Base-by-base conservation (phyloP, 2,113 vertebrate genomes). In the Hipposideros armiger region DNA sequence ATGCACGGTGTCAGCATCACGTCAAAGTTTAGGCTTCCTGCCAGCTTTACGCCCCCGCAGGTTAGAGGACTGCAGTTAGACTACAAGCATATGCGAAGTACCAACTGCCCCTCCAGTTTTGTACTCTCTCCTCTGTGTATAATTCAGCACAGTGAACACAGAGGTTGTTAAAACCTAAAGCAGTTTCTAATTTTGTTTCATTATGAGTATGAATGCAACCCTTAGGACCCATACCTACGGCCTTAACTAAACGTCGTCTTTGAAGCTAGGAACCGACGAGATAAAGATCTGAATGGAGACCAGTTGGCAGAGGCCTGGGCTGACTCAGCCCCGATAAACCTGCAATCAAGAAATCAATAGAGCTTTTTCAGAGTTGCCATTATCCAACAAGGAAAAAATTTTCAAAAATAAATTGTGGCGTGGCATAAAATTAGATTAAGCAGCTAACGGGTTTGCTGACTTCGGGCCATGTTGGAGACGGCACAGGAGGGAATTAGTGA, bases 341-440 rank as follows among this genome's bases (percentile, higher is more conserved):
- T 80, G 88, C 76, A 64, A 52, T 45, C 13, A 30, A 90, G 88
- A 95, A 97, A 97, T 98, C 96, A 87, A 97, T 97, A 91, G 69
- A 62, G 78, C 69, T 87, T 96, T 97, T 85, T 94, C 95, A 87
- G 77, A 42, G 88, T 45, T 80, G 91, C 88, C 83, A 93, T 97
- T 96, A 96, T 91, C 96, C 94, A 72, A 92, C 62, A 45, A 96
- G 69, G 64, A 58, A 91, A 82, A 94, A 95, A 76, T 24, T 30
- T 93, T 95, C 83, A 81, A 87, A 97, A 97, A 94, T 96, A 96
- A 97, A 97, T 95, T 94, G 93, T 45, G 15, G 60, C 8, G 0
- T 28, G 28, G 26, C 74, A 52, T 96, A 87, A 95, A 95, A 94
- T 97, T 62, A 93, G 97, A 96, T 97, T 67, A 91, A 91, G 69